Conservation (phyloP, 2,888 invertebrate genomes). For the Xylota segnis region DNA sequence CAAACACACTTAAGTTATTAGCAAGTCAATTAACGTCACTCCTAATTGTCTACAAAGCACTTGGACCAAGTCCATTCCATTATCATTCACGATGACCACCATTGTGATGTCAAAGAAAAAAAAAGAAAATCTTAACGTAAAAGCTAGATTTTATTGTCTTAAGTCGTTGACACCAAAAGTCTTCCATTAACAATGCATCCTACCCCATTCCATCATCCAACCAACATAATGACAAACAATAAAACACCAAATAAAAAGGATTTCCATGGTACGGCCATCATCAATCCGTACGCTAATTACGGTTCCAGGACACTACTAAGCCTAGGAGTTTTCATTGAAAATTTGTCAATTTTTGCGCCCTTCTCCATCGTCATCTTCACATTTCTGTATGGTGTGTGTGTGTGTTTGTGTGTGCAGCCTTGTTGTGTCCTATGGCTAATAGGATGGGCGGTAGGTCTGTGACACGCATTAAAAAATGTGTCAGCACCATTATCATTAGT, state of each 20-base stretch:
- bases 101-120: not conserved
- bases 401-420: conserved; percentile 3
- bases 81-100: conserved; percentile 6
- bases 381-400: conserved; percentile 5
- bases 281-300: conserved; percentile 63
- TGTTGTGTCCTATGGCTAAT: conserved; percentile 36
- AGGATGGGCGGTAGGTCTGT: conserved; percentile 27
- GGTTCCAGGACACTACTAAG: conserved; percentile 50
- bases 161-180: conserved; percentile 28
- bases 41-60: not conserved
- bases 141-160: conserved; percentile 9
- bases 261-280: conserved; percentile 21
- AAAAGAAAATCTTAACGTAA: conserved; percentile 1
- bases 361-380: conserved; percentile 11
- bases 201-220: not conserved
- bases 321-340: conserved; percentile 45
- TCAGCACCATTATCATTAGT: conserved; percentile 74
- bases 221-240: conserved; percentile 41
- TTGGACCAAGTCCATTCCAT: not conserved
- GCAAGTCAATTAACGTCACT: conserved; percentile 47
- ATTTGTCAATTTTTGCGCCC: conserved; percentile 49
- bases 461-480: conserved; percentile 75
- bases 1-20: conserved; percentile 5
- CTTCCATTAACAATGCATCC: conserved; percentile 23
- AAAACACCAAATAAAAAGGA: conserved; percentile 61